Conservation (phyloP, 2,797 vertebrate species). For the Melanotaenia nigrans region DNA sequence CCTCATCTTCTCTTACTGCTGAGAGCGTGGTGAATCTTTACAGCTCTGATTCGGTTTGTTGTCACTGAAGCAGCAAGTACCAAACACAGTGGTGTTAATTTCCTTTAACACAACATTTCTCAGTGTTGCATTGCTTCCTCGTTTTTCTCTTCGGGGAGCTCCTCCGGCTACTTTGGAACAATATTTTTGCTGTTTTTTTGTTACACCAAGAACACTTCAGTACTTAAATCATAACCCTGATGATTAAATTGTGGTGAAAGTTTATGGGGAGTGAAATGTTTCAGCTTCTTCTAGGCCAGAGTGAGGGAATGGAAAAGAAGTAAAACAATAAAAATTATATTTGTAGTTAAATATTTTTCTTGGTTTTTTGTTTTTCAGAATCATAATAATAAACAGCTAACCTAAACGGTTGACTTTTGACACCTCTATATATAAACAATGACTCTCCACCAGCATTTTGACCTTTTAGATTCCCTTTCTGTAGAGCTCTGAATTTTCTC, state of each 20-base stretch:
- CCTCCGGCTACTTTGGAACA: background rate
- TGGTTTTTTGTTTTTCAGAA: background rate
- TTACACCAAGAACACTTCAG: background rate
- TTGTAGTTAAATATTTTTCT: background rate
- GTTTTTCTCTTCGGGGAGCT: background rate
- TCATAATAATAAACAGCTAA: background rate
- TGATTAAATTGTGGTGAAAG: background rate
- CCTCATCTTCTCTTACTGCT: conserved; percentile 8
- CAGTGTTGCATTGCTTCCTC: conserved; percentile 3
- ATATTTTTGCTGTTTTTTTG: background rate
- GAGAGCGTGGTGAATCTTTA: background rate
- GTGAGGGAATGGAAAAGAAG: background rate
- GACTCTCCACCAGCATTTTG: background rate
- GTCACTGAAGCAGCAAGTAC: background rate
- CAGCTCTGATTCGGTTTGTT: background rate
- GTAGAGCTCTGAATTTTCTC: background rate
- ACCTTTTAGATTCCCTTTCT: conserved; percentile 4
- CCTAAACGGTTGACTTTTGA: background rate
- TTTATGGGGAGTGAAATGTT: background rate
- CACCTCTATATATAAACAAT: background rate
- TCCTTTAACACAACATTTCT: conserved; percentile 2
- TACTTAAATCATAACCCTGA: background rate
- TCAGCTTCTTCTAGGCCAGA: background rate
- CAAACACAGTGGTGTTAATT: background rate
- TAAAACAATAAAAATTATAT: background rate